phyloP scores from a whole-genome alignment of 2,888 invertebrate genomes.

The Temnothorax rugatulus region DNA sequence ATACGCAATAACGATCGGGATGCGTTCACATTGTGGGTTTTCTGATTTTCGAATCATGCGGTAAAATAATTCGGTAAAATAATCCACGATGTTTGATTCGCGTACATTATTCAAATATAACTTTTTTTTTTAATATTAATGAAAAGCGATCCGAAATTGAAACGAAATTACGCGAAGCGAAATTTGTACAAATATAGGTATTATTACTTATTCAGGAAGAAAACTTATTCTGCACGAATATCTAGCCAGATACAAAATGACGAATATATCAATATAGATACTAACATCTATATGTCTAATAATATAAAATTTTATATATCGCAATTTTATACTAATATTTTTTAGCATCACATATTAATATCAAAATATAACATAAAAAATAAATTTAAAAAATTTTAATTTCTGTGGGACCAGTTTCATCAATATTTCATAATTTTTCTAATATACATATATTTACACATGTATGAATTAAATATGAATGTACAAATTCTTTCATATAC shows the following conservation, averaged over 20 bases:
- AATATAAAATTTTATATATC: conserved; percentile 2
- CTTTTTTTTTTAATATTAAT: conserved; percentile 21
- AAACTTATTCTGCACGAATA: conserved; percentile 1
- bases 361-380: neutral
- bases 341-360: conserved; percentile 13
- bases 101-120: neutral
- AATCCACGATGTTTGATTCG: conserved; percentile 7
- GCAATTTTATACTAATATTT: neutral
- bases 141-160: neutral
- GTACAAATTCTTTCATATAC: neutral
- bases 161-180: neutral
- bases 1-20: conserved; percentile 32
- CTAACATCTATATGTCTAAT: neutral
- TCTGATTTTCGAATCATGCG: conserved; percentile 40
- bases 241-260: neutral
- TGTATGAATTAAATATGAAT: neutral
- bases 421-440: neutral
- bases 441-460: neutral
- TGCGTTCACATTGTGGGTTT: conserved; percentile 38
- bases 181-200: conserved; percentile 7
- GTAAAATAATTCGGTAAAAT: conserved; percentile 29
- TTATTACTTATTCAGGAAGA: neutral
- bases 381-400: neutral
- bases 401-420: neutral
- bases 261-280: neutral